These are phyloP conservation scores for Fissipunctia ypsillon DNA, from an alignment of 2,888 invertebrate genomes.

Conservation along the genomic window DNA sequence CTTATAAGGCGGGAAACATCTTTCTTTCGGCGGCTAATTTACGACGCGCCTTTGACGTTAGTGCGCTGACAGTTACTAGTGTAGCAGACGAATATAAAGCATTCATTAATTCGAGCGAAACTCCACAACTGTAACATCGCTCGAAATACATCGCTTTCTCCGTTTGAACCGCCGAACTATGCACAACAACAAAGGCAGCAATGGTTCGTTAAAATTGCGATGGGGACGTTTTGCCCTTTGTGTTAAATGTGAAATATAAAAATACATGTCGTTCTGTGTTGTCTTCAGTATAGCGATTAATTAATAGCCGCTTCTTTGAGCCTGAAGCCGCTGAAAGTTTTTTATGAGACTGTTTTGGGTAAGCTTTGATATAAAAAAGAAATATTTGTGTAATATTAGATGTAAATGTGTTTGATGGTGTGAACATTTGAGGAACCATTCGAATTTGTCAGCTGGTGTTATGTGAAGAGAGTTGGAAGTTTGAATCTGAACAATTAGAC, in stretches of 20 bases:
- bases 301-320: constrained; percentile 70
- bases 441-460: constrained; percentile 23
- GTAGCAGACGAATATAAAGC: constrained; percentile 82
- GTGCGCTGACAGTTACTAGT: constrained; percentile 80
- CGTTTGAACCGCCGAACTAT: constrained; percentile 69
- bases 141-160: constrained; percentile 78
- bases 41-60: constrained; percentile 76
- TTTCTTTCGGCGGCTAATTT: constrained; percentile 84
- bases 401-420: constrained; percentile 60
- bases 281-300: constrained; percentile 73
- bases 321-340: constrained; percentile 62
- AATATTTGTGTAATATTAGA: constrained; percentile 66
- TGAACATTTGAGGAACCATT: constrained; percentile 45
- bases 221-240: constrained; percentile 64
- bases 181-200: constrained; percentile 82
- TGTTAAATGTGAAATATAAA: constrained; percentile 66
- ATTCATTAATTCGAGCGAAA: constrained; percentile 83
- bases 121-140: constrained; percentile 75
- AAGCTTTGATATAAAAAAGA: constrained; percentile 68
- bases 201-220: constrained; percentile 84
- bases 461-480: neutral
- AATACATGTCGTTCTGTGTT: constrained; percentile 75
- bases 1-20: constrained; percentile 85
- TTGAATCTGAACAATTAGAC: neutral
- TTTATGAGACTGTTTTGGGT: constrained; percentile 63